Percentiles rank a stretch among this genome's conserved stretches.
These are phyloP conservation scores for Strigops habroptila DNA, from an alignment of 2,113 vertebrate genomes.

Conservation along the genomic window DNA sequence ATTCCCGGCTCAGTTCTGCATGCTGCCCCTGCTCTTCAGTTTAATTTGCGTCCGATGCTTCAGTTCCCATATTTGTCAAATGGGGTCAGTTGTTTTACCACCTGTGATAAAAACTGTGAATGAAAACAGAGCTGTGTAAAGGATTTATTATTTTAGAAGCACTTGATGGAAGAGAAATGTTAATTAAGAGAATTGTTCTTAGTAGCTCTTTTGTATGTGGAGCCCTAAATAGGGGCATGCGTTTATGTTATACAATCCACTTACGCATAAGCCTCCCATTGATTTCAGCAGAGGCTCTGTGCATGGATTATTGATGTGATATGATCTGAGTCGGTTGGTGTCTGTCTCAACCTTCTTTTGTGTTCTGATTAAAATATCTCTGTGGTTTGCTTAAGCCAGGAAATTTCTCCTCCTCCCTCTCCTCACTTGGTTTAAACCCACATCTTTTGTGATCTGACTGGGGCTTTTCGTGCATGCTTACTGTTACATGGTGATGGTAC, in stretches of 20 bases:
- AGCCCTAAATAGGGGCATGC: not conserved
- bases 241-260: not conserved
- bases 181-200: constrained; percentile 28
- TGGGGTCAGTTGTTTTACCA: constrained; percentile 24
- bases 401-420: not conserved
- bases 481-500: not conserved
- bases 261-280: constrained; percentile 27
- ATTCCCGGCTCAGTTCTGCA: constrained; percentile 14
- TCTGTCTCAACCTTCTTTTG: constrained; percentile 33
- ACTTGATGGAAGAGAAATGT: not conserved
- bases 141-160: constrained; percentile 21
- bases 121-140: constrained; percentile 1
- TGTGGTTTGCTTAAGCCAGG: not conserved
- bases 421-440: not conserved
- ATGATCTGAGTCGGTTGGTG: constrained; percentile 42
- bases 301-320: constrained; percentile 35
- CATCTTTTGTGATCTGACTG: not conserved
- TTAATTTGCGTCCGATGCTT: constrained; percentile 33
- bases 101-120: constrained; percentile 17
- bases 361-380: constrained; percentile 37
- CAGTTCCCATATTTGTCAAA: constrained; percentile 35
- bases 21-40: constrained; percentile 6
- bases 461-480: not conserved
- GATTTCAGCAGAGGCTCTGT: constrained; percentile 26
- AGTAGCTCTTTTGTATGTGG: not conserved